phyloP scores from a whole-genome alignment of 2,888 invertebrate genomes.

The Thumatha senex region DNA sequence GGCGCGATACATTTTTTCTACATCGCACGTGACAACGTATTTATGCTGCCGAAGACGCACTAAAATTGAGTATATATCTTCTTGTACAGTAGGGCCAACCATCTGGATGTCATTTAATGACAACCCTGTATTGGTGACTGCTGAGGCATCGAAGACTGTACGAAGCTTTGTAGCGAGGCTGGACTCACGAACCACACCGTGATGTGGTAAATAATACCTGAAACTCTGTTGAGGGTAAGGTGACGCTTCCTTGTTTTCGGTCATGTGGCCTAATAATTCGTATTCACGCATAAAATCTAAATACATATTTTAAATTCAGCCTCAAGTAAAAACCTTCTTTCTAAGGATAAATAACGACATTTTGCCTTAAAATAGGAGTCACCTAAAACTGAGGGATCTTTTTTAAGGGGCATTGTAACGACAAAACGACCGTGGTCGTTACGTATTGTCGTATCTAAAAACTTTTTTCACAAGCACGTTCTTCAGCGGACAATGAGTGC shows the following conservation, averaged over 20 bases:
- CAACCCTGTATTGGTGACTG: background rate
- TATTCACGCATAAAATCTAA: conserved; percentile 8
- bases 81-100: conserved; percentile 28
- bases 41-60: background rate
- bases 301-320: conserved; percentile 2
- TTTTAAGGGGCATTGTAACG: conserved; percentile 27
- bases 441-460: conserved; percentile 20
- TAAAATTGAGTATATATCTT: conserved; percentile 28
- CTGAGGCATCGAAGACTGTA: conserved; percentile 13
- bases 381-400: conserved; percentile 17
- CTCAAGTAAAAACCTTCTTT: conserved; percentile 6
- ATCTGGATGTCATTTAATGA: conserved; percentile 27
- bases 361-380: conserved; percentile 30
- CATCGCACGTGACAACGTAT: background rate
- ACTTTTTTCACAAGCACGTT: conserved; percentile 1
- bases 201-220: conserved; percentile 25
- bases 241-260: background rate
- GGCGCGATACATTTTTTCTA: background rate
- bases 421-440: conserved; percentile 21
- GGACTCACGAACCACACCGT: conserved; percentile 22
- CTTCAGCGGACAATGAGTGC: conserved; percentile 15
- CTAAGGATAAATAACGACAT: conserved; percentile 22
- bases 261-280: conserved; percentile 11
- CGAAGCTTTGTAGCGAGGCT: conserved; percentile 21
- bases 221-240: background rate